A percentile compares a stretch with the other conserved stretches of the same genome.
These are phyloP conservation scores for Corythoichthys haematopterus DNA, from an alignment of 2,113 vertebrate genomes.

Conservation along the genomic window DNA sequence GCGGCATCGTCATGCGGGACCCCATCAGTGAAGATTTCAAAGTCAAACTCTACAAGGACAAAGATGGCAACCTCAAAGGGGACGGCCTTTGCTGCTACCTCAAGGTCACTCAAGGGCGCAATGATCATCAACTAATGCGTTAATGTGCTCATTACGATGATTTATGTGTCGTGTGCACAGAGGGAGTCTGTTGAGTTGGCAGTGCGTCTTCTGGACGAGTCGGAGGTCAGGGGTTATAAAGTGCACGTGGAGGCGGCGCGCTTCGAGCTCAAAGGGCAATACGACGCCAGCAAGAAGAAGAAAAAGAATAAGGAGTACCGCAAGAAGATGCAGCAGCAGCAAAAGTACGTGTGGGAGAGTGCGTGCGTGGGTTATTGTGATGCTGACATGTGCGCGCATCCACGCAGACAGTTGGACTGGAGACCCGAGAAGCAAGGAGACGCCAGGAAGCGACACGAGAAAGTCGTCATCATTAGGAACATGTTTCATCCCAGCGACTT, in stretches of 20 bases:
- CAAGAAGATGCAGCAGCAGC: conserved; percentile 87
- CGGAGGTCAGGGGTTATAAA: conserved; percentile 87
- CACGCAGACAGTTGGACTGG: conserved; percentile 89
- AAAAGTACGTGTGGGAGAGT: conserved; percentile 73
- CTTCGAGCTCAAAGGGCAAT: conserved; percentile 91
- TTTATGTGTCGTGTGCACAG: conserved; percentile 56
- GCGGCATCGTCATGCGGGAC: conserved; percentile 92
- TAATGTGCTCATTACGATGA: neutral
- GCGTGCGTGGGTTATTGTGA: neutral
- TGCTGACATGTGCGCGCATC: neutral
- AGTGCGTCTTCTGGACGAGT: conserved; percentile 86
- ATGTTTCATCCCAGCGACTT: conserved; percentile 97
- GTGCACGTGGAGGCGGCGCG: conserved; percentile 88
- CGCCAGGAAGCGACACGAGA: conserved; percentile 80
- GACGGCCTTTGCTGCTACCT: conserved; percentile 96
- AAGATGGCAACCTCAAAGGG: conserved; percentile 91
- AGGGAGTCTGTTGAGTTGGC: conserved; percentile 89
- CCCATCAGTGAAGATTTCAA: conserved; percentile 90
- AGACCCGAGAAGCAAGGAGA: conserved; percentile 85
- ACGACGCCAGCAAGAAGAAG: conserved; percentile 91
- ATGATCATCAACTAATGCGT: neutral
- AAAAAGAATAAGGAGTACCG: conserved; percentile 93
- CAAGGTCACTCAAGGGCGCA: conserved; percentile 74
- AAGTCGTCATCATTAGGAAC: conserved; percentile 90
- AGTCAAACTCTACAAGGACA: conserved; percentile 93